phyloP scores from a whole-genome alignment of 2,888 invertebrate species.

The Callimorpha dominula region DNA sequence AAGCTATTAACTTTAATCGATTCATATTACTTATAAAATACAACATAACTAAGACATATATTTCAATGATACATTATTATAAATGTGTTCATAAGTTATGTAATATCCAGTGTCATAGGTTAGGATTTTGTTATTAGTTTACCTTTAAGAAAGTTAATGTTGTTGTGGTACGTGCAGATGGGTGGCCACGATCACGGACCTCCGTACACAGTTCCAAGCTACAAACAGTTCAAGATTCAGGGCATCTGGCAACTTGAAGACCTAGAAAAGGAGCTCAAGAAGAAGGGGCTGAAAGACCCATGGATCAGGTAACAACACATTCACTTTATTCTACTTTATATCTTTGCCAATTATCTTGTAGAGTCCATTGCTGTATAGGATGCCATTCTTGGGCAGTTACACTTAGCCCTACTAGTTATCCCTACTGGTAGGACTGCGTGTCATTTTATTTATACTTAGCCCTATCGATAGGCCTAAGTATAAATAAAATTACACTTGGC shows the following conservation, averaged over 20 bases:
- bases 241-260: constrained; percentile 89
- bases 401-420: too few species aligned
- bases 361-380: too few species aligned
- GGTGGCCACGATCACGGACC: constrained; percentile 74
- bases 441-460: too few species aligned
- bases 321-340: neutral
- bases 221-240: constrained; percentile 90
- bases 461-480: too few species aligned
- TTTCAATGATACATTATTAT: neutral
- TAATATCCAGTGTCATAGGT: constrained; percentile 55
- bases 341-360: too few species aligned
- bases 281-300: constrained; percentile 92
- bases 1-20: neutral
- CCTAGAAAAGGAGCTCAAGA: constrained; percentile 88
- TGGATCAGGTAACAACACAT: constrained; percentile 90
- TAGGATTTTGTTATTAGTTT: constrained; percentile 43
- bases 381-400: too few species aligned
- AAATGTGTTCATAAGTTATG: constrained; percentile 48
- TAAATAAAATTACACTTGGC: too few species aligned
- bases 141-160: neutral
- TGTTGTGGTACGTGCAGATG: constrained; percentile 56
- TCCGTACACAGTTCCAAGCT: constrained; percentile 90
- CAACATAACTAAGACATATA: neutral
- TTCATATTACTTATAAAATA: neutral
- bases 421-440: too few species aligned